A percentile compares a stretch with the other conserved stretches of the same genome.
These are phyloP conservation scores for Tinamus major DNA, from an alignment of 2,797 vertebrate species.

Conservation along the genomic window DNA sequence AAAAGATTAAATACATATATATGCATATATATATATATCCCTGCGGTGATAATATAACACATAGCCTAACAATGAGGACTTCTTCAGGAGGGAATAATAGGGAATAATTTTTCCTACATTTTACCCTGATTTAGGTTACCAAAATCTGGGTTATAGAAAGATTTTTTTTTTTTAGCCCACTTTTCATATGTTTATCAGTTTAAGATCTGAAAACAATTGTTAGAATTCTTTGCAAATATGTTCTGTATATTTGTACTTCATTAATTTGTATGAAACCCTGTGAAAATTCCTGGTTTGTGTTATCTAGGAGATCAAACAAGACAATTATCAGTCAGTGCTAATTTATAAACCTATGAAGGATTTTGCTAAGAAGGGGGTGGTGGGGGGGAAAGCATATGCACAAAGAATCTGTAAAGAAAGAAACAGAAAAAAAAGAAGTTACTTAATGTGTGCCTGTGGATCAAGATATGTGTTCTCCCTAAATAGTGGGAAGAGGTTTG, in stretches of 20 bases:
- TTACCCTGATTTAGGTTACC: no score
- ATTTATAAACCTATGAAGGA: neutral
- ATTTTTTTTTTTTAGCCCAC: no score
- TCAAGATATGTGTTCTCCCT: neutral
- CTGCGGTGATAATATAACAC: neutral
- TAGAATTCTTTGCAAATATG: neutral
- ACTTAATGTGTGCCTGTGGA: rapidly evolving
- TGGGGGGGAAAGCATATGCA: neutral
- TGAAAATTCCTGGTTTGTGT: neutral
- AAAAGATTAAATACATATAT: neutral
- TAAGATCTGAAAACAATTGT: no score
- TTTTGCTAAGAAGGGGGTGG: neutral
- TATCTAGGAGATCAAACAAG: neutral
- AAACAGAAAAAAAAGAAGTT: neutral
- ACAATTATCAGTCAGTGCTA: neutral
- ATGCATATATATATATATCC: no score
- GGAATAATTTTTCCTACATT: neutral
- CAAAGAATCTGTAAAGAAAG: neutral
- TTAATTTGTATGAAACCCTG: neutral
- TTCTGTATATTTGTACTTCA: neutral
- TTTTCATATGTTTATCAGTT: neutral
- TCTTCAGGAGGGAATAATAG: neutral
- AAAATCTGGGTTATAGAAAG: neutral
- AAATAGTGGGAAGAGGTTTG: neutral
- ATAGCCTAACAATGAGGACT: neutral